Evolutionary conservation across 2,797 vertebrate species (phyloP), one percentile per base, ranked within the genome.

Genomic region (Phataginus tricuspis): DNA sequence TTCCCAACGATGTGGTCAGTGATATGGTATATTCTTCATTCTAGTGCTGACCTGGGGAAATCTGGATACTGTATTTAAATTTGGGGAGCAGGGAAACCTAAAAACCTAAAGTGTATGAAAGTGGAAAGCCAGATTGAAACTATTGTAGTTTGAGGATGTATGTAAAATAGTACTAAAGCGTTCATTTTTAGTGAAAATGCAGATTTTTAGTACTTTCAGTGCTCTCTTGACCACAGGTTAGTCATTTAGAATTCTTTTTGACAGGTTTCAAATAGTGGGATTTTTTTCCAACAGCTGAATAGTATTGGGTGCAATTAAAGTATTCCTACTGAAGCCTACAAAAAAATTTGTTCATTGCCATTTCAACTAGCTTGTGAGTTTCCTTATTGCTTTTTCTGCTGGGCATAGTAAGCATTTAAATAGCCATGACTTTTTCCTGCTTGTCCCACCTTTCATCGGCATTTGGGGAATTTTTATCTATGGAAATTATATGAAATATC

Each of bases 261-360:
- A 45, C 18, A 74, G 23, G 23, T 95, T 94, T 83, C 34, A 72
- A 75, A 31, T 64, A 88, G 39, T 61, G 53, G 2, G 14, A 3
- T 53, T 42, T 75, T 63, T 37, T 86, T 59, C 66, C 66, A 12
- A 2, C 34, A 63, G 11, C n/a, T 96, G 66, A 75, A 69, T 89
- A 90, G 42, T 80, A 27, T 84, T 90, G 61, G 29, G 82, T 95
- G 16, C 18, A 68, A 4, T 92, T 91, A 79, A 31, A 45, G 45
- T 88, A 27, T 16, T 11, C 59, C 25, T 51, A 7, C n/a, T 21
- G 51, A 93, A 88, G 25, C 39, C 78, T 92, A 57, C 68, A 53
- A 21, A 96, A 91, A 49, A 88, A 45, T 63, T 94, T 96, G 25
- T 72, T 96, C 29, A 75, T 55, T 95, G 83, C 45, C 91, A 27